Percentiles rank a stretch among this genome's conserved stretches.
phyloP scores from a whole-genome alignment of 2,113 vertebrate species.

The Oriolus oriolus region DNA sequence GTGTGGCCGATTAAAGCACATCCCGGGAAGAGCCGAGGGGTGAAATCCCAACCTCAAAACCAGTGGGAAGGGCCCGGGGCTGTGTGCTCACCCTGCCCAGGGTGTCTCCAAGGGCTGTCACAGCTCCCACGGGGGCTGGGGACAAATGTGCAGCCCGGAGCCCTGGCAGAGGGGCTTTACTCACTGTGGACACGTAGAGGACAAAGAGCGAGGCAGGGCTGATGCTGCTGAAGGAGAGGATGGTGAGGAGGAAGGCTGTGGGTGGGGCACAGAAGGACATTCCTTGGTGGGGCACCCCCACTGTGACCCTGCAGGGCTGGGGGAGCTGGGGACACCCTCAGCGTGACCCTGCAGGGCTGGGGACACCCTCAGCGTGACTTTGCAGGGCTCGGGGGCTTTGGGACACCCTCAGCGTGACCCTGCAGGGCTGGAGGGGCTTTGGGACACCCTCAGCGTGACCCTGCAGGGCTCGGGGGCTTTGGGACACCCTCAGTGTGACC shows the following conservation, averaged over 20 bases:
- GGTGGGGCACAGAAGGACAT: neutral
- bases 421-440: too few relatives aligned
- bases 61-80: neutral
- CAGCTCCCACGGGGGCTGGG: neutral
- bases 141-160: neutral
- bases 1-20: rapidly evolving
- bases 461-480: neutral
- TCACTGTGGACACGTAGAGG: slow-evolving; percentile 71
- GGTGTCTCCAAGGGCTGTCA: neutral
- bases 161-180: neutral
- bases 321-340: neutral
- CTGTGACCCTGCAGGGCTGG: neutral
- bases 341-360: neutral
- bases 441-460: neutral
- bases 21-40: neutral
- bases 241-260: slow-evolving; percentile 74
- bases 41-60: neutral
- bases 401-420: neutral
- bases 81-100: neutral
- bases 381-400: neutral
- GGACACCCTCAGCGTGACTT: neutral
- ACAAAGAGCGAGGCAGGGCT: slow-evolving; percentile 53
- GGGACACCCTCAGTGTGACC: neutral
- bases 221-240: slow-evolving; percentile 54
- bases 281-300: neutral